Evolutionary conservation across 1,140 invertebrate genomes (phyloP).

Genomic region (Notospermus geniculatus): DNA sequence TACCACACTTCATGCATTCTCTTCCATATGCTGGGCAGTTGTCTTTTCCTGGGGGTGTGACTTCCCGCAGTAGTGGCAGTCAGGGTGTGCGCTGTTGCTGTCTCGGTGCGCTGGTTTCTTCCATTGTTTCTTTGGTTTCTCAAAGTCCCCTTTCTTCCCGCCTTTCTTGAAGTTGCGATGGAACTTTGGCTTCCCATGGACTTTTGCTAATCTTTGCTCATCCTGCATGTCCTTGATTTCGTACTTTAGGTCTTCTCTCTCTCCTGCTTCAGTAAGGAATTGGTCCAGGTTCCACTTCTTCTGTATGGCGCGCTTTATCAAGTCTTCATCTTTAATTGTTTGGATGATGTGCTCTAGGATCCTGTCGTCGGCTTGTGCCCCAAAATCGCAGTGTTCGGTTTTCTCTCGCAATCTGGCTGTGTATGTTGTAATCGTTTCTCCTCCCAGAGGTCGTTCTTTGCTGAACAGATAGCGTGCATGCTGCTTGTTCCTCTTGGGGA

Average conservation of each 20-base stretch:
- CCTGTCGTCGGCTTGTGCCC: neutral
- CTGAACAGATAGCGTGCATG: neutral
- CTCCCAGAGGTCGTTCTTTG: neutral
- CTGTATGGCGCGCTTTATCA: neutral
- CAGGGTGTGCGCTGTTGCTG: neutral
- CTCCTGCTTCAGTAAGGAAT: neutral
- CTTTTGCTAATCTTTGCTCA: neutral
- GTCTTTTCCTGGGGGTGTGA: no score
- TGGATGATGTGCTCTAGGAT: slow-evolving; percentile 3
- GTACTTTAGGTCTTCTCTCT: slow-evolving; percentile 2
- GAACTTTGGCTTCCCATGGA: no score
- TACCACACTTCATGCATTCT: no score
- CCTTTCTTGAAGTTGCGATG: neutral
- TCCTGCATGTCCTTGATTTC: slow-evolving; percentile 1
- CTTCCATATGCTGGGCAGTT: no score
- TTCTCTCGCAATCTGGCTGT: slow-evolving; percentile 7
- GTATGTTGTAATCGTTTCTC: slow-evolving; percentile 1
- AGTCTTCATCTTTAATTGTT: neutral
- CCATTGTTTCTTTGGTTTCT: neutral
- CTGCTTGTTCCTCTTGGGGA: slow-evolving; percentile 5
- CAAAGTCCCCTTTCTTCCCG: neutral
- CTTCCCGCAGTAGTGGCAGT: neutral
- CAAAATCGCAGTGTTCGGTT: slow-evolving; percentile 8
- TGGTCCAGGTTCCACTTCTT: slow-evolving; percentile 5
- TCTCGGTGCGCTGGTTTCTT: neutral